phyloP scores from a whole-genome alignment of 2,797 vertebrate genomes.

The Myripristis murdjan region DNA sequence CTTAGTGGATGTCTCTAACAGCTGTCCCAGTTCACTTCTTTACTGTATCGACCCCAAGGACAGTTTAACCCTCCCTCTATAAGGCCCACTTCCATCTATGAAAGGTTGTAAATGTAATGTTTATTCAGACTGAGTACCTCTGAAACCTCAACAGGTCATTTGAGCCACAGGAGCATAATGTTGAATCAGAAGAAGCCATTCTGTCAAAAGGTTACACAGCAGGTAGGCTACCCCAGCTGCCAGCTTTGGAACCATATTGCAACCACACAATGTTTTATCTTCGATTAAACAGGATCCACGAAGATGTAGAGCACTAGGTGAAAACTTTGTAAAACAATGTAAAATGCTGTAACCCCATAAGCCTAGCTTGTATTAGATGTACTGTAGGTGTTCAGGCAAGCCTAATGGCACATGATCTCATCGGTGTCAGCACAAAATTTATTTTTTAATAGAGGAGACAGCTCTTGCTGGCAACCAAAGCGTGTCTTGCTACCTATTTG shows the following conservation, averaged over 20 bases:
- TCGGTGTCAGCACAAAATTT: constrained; percentile 39
- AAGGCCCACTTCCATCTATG: constrained; percentile 47
- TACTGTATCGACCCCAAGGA: constrained; percentile 35
- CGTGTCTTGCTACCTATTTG: constrained; percentile 35
- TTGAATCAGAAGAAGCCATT: constrained; percentile 54
- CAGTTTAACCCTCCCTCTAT: constrained; percentile 43
- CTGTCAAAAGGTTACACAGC: constrained; percentile 53
- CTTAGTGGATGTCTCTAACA: constrained; percentile 74
- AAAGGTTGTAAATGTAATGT: constrained; percentile 61
- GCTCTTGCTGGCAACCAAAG: constrained; percentile 46
- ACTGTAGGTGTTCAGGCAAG: constrained; percentile 26
- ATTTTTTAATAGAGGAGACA: constrained; percentile 51
- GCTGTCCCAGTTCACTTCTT: constrained; percentile 66
- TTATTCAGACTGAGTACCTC: constrained; percentile 62
- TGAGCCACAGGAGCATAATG: constrained; percentile 41
- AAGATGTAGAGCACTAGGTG: constrained; percentile 28
- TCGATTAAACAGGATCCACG: constrained; percentile 43
- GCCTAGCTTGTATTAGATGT: constrained; percentile 49
- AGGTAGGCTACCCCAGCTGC: constrained; percentile 55
- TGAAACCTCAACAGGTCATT: constrained; percentile 57
- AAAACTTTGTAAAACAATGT: constrained; percentile 39
- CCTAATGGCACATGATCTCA: constrained; percentile 64
- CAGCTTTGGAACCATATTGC: constrained; percentile 18
- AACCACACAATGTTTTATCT: constrained; percentile 46
- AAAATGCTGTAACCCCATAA: constrained; percentile 41